phyloP scores from a whole-genome alignment of 2,888 invertebrate species.

The Drosophila diplacantha region DNA sequence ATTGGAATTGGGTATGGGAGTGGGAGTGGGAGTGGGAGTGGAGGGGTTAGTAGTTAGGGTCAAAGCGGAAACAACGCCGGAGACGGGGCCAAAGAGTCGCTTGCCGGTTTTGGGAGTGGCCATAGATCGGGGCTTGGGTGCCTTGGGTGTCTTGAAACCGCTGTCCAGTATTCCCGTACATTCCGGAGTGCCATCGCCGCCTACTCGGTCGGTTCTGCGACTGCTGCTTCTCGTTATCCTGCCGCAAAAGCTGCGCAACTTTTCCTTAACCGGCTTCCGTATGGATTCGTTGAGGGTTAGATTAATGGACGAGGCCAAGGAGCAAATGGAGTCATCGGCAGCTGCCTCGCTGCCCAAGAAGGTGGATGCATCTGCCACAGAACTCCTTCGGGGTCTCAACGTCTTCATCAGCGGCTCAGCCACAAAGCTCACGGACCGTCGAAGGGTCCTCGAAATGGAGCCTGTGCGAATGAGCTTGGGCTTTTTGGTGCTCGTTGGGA shows the following conservation, averaged over 20 bases:
- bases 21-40: conserved; percentile 10
- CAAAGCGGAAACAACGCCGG: conserved; percentile 26
- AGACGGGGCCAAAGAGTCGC: conserved; percentile 57
- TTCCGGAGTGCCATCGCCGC: conserved; percentile 38
- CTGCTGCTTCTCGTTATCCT: conserved; percentile 73
- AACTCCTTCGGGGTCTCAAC: conserved; percentile 67
- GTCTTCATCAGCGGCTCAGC: conserved; percentile 74
- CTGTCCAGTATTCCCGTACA: conserved; percentile 46
- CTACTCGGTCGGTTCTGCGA: conserved; percentile 40
- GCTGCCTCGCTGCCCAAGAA: conserved; percentile 55
- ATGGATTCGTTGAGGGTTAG: conserved; percentile 76
- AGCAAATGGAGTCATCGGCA: conserved; percentile 74
- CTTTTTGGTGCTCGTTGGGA: conserved; percentile 75
- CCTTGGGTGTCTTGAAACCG: conserved; percentile 77
- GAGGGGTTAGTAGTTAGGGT: conserved; percentile 21
- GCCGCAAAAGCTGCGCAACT: conserved; percentile 73
- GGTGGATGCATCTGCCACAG: conserved; percentile 57
- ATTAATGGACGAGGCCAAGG: conserved; percentile 74
- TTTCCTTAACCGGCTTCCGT: conserved; percentile 75
- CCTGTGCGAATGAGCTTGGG: conserved; percentile 77
- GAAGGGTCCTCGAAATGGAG: conserved; percentile 76
- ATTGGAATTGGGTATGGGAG: conserved; percentile 6
- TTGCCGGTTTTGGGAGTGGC: conserved; percentile 55
- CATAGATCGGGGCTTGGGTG: conserved; percentile 64
- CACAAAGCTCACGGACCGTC: conserved; percentile 77